phyloP scores from a whole-genome alignment of 1,140 invertebrate species.

The Leptopilina boulardi region DNA sequence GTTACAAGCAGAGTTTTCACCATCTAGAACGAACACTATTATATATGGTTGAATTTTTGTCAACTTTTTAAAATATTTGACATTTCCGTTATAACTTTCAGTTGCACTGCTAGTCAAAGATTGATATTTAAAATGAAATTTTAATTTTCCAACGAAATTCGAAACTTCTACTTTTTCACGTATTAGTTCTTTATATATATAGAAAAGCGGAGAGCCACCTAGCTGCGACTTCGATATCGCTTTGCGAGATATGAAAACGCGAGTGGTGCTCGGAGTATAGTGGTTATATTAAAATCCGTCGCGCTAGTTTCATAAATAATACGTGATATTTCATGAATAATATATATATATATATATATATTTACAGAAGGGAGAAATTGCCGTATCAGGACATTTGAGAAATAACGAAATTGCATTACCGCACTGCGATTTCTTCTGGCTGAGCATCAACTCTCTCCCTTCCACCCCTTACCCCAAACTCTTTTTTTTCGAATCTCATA shows the following conservation, averaged over 20 bases:
- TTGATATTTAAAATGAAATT: neutral
- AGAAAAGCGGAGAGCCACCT: neutral
- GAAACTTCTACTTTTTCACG: conserved; percentile 1
- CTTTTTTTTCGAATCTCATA: neutral
- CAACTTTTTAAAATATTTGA: no score
- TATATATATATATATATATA: neutral
- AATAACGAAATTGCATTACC: conserved; percentile 32
- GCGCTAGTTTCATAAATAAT: conserved; percentile 29
- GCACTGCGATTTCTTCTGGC: conserved; percentile 32
- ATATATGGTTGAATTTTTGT: no score
- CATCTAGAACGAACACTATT: no score
- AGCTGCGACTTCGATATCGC: neutral
- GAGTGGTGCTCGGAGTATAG: neutral
- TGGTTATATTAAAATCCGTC: conserved; percentile 29
- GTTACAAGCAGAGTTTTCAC: no score
- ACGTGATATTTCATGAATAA: conserved; percentile 31
- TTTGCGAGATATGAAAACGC: conserved; percentile 24
- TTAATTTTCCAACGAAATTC: neutral
- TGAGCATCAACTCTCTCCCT: conserved; percentile 16
- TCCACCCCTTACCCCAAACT: no score
- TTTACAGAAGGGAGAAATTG: neutral
- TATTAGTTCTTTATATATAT: neutral
- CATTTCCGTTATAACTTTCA: neutral
- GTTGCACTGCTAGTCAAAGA: neutral
- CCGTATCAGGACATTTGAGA: conserved; percentile 24